These are phyloP conservation scores for Drosophila nr. perissopoda DNA, from an alignment of 2,888 invertebrate species.

Conservation along the genomic window DNA sequence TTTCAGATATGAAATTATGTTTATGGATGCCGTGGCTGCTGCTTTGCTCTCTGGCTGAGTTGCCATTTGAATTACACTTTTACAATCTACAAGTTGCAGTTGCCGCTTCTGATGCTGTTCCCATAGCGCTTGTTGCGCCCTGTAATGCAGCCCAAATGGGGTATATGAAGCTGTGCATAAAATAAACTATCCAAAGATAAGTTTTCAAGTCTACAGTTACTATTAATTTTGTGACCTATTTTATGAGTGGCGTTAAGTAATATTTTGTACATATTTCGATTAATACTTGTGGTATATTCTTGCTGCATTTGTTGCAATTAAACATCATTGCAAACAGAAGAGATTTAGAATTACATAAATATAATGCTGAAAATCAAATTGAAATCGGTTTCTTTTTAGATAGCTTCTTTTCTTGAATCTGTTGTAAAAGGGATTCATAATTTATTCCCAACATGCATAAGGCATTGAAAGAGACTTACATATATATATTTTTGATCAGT, in stretches of 20 bases:
- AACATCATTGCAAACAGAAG: not conserved
- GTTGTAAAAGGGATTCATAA: not conserved
- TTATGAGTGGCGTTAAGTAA: not conserved
- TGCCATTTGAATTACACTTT: constrained; percentile 74
- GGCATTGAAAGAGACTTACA: not conserved
- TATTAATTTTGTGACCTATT: too few species aligned
- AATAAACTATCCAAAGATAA: not conserved
- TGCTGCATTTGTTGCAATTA: not conserved
- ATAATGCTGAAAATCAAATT: not conserved
- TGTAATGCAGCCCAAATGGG: not conserved
- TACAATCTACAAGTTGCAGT: constrained; percentile 71
- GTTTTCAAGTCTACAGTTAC: not conserved
- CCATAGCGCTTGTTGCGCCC: constrained; percentile 30
- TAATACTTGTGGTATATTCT: not conserved
- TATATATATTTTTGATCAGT: not conserved
- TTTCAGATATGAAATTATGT: constrained; percentile 79
- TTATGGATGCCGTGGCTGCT: constrained; percentile 52
- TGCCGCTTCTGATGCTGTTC: constrained; percentile 30
- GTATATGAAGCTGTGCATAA: not conserved
- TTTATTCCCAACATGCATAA: not conserved
- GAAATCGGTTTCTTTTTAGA: not conserved
- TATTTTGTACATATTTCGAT: not conserved
- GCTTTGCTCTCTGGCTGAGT: constrained; percentile 24
- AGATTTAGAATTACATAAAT: not conserved
- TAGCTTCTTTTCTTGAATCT: not conserved